These are phyloP conservation scores for Agrochola circellaris DNA, from an alignment of 2,888 invertebrate species.

Conservation along the genomic window DNA sequence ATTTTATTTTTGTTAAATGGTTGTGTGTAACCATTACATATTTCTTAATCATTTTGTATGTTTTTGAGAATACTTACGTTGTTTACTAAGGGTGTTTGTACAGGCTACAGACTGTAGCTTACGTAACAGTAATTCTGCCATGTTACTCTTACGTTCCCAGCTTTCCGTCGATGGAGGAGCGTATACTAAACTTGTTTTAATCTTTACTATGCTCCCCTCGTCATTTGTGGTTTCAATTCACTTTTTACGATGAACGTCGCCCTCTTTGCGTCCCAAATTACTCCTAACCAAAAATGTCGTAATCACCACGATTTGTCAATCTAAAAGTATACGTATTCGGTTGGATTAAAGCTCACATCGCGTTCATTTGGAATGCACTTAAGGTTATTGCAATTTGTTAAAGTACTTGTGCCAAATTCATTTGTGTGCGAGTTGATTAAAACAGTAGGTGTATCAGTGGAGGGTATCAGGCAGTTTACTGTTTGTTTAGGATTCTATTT, in stretches of 20 bases:
- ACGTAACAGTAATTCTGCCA: not conserved
- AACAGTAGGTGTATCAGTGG: conserved; percentile 60
- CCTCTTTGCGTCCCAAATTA: conserved; percentile 83
- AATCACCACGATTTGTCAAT: conserved; percentile 67
- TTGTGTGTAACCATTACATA: not conserved
- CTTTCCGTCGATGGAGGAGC: conserved; percentile 28
- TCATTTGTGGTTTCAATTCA: conserved; percentile 90
- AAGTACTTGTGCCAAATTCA: conserved; percentile 59
- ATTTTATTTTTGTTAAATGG: not conserved
- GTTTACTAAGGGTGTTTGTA: not conserved
- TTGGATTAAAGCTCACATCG: conserved; percentile 55
- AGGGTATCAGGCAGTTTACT: conserved; percentile 52
- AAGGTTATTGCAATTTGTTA: conserved; percentile 32
- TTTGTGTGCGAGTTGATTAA: conserved; percentile 62
- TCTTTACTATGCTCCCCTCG: conserved; percentile 77
- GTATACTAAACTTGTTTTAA: conserved; percentile 52
- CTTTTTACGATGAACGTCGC: conserved; percentile 87
- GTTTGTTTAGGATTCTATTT: conserved; percentile 57
- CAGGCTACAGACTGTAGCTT: not conserved
- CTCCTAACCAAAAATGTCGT: conserved; percentile 77
- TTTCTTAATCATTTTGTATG: not conserved
- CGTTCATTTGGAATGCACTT: conserved; percentile 34
- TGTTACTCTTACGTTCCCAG: not conserved
- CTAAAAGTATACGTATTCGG: conserved; percentile 50
- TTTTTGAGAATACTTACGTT: not conserved